Percentiles rank a stretch among this genome's conserved stretches.
Evolutionary conservation across 2,888 invertebrate genomes (phyloP).

Genomic region (Chloromyia formosa): DNA sequence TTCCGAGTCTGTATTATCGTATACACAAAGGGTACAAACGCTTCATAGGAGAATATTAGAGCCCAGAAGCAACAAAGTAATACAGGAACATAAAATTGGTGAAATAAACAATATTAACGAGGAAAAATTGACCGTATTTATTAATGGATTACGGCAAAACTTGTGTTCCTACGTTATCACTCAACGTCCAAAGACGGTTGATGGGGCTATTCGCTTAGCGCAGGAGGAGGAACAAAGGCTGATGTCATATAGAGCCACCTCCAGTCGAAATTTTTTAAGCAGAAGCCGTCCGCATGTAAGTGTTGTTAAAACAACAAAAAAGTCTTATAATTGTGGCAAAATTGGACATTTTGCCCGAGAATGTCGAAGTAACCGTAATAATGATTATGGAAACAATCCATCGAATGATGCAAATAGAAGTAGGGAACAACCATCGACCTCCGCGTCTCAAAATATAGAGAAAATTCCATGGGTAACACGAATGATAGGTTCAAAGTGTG

Average conservation of each 20-base stretch:
- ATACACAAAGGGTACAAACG: constrained; percentile 33
- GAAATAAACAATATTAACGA: background rate
- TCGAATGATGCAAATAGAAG: too few species aligned
- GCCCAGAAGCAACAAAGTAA: background rate
- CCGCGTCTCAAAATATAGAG: background rate
- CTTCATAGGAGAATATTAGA: background rate
- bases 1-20: constrained; percentile 31
- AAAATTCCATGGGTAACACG: too few species aligned
- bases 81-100: background rate
- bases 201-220: constrained; percentile 42
- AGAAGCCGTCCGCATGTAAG: background rate
- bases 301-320: background rate
- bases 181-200: constrained; percentile 33
- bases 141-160: constrained; percentile 13
- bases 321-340: constrained; percentile 22
- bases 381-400: too few species aligned
- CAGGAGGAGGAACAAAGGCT: constrained; percentile 42
- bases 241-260: background rate
- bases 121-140: background rate
- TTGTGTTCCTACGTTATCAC: constrained; percentile 31
- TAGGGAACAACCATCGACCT: too few species aligned
- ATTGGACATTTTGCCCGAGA: background rate
- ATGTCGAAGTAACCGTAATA: background rate
- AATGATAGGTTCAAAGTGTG: background rate
- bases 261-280: background rate